phyloP scores from a whole-genome alignment of 1,140 invertebrate species.

The Papilio helenus region DNA sequence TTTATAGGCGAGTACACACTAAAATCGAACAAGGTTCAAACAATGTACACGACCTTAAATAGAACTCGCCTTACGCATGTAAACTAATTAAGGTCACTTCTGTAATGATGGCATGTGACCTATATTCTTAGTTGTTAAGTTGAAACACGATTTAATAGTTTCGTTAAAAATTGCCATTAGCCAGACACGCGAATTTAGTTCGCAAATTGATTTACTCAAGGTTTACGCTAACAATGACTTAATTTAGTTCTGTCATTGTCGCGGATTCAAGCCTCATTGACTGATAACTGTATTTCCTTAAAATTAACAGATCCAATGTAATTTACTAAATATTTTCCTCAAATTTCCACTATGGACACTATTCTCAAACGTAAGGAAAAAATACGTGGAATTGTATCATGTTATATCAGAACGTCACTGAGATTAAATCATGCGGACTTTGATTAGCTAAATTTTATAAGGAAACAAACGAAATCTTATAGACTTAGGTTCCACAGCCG shows the following conservation, averaged over 20 bases:
- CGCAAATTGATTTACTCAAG: conserved; percentile 29
- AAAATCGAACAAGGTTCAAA: background rate
- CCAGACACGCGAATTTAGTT: conserved; percentile 4
- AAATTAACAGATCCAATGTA: background rate
- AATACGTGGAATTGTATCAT: no score
- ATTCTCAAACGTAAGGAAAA: no score
- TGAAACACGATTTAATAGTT: conserved; percentile 18
- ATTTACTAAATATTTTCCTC: no score
- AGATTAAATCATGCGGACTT: no score
- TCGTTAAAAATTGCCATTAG: background rate
- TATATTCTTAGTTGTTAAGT: conserved; percentile 21
- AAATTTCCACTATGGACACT: no score
- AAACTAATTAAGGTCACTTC: conserved; percentile 17
- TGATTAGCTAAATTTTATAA: background rate
- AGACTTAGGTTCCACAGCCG: background rate
- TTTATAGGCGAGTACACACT: background rate
- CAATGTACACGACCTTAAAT: background rate
- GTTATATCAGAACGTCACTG: no score
- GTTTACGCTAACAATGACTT: conserved; percentile 7
- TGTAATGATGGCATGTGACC: conserved; percentile 23
- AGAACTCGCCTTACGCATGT: background rate
- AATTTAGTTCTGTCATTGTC: conserved; percentile 18
- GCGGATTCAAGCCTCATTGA: conserved; percentile 2
- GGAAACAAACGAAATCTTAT: background rate
- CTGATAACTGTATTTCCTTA: background rate